Percentiles rank a stretch among this genome's conserved stretches.
Conservation (phyloP, 30 jellyfish, hydroid and myxozoan genomes). For the Euphysa ruthae region DNA sequence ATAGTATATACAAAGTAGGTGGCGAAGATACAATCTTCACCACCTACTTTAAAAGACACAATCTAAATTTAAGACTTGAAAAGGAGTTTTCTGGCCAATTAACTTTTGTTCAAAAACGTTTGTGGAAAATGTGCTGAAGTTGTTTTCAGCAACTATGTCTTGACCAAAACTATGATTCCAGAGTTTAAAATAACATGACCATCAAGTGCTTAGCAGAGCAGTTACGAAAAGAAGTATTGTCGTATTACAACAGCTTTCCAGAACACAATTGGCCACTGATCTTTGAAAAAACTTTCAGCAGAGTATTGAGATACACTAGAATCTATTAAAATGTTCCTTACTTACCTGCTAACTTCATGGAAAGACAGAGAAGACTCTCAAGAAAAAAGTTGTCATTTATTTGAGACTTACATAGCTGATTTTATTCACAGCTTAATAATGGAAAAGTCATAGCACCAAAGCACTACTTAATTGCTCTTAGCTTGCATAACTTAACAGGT, state of each 20-base stretch:
- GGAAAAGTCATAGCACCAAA: constrained; percentile 25
- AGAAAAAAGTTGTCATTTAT: not conserved
- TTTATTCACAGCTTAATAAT: constrained; percentile 3
- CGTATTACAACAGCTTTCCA: too few species aligned
- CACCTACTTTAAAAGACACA: too few species aligned
- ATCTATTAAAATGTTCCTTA: too few species aligned
- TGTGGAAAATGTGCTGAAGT: constrained; percentile 16
- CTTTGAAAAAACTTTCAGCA: constrained; percentile 1
- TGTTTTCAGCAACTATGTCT: constrained; percentile 1
- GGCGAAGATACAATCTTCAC: constrained; percentile 8
- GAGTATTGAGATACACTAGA: too few species aligned
- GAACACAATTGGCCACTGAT: constrained; percentile 25
- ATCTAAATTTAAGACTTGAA: constrained; percentile 5
- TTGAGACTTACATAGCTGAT: constrained; percentile 19
- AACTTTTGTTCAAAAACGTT: not conserved
- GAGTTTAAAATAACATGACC: not conserved
- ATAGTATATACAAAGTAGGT: constrained; percentile 11
- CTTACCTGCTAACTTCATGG: too few species aligned
- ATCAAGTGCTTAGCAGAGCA: not conserved
- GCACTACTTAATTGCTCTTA: constrained; percentile 27
- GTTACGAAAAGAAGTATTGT: too few species aligned
- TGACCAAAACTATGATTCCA: constrained; percentile 5
- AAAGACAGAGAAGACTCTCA: too few species aligned
- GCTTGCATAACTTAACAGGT: constrained; percentile 33
- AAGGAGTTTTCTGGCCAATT: constrained; percentile 5